Evolutionary conservation across 2,888 invertebrate species (phyloP).

Genomic region (Danaus chrysippus): DNA sequence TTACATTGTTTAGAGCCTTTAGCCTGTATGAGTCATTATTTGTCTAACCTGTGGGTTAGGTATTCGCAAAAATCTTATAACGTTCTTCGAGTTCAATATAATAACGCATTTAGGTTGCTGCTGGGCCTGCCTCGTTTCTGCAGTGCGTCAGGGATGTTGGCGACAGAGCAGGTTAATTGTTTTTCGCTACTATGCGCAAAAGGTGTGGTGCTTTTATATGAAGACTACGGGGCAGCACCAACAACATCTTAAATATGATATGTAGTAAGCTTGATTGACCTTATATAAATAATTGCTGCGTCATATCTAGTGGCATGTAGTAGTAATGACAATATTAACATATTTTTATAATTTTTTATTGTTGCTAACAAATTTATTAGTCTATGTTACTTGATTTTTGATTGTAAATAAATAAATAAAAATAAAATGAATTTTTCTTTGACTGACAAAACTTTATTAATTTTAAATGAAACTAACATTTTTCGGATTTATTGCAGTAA

Average conservation of each 20-base stretch:
- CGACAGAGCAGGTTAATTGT: neutral
- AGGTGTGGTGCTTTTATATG: neutral
- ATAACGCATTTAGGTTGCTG: constrained; percentile 11
- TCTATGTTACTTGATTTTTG: too few species aligned
- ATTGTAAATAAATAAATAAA: too few species aligned
- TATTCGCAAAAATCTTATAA: neutral
- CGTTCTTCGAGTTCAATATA: constrained; percentile 4
- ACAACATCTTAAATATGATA: neutral
- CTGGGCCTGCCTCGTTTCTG: neutral
- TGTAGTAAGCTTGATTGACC: neutral
- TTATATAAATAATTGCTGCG: neutral
- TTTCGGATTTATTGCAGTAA: too few species aligned
- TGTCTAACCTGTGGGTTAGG: neutral
- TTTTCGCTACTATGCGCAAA: neutral
- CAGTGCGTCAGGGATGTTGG: constrained; percentile 1
- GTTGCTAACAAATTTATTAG: too few species aligned
- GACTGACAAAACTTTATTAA: too few species aligned
- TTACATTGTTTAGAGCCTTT: constrained; percentile 11
- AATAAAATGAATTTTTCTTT: too few species aligned
- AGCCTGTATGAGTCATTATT: neutral
- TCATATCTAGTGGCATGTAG: neutral
- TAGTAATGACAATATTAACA: too few species aligned
- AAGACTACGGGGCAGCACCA: neutral
- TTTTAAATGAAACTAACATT: too few species aligned
- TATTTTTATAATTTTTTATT: too few species aligned